Evolutionary conservation across 2,797 vertebrate species (phyloP).

Genomic region (Gymnodraco acuticeps): DNA sequence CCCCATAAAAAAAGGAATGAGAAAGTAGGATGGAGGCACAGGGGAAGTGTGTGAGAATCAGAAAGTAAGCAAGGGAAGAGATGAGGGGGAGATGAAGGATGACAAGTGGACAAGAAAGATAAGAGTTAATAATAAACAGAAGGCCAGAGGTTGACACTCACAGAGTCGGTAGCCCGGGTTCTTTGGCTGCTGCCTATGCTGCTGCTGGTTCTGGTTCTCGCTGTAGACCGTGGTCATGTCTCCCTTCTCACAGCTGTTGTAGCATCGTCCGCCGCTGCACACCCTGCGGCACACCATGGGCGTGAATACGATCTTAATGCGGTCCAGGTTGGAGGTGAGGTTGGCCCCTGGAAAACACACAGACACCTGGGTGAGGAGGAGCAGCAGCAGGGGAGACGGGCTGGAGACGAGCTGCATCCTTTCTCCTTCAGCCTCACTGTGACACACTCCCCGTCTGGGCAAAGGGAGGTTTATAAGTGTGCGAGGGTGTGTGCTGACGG

Average conservation of each 20-base stretch:
- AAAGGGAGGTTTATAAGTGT: constrained; percentile 81
- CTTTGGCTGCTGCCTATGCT: constrained; percentile 85
- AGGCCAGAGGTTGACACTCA: constrained; percentile 82
- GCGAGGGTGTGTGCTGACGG: constrained; percentile 77
- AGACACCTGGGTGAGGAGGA: constrained; percentile 78
- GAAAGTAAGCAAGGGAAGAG: constrained; percentile 32
- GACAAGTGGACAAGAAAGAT: constrained; percentile 12
- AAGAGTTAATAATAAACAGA: constrained; percentile 21
- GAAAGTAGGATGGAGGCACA: constrained; percentile 48
- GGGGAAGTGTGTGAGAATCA: constrained; percentile 43
- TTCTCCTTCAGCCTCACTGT: constrained; percentile 65
- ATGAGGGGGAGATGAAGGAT: constrained; percentile 23
- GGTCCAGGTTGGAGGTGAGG: constrained; percentile 92
- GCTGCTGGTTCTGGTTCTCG: constrained; percentile 87
- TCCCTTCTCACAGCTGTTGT: constrained; percentile 93
- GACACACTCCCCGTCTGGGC: constrained; percentile 74
- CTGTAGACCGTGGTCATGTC: constrained; percentile 95
- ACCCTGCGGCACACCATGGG: constrained; percentile 93
- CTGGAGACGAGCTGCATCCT: constrained; percentile 79
- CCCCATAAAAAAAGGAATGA: constrained; percentile 58
- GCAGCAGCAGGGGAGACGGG: constrained; percentile 69
- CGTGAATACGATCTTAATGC: constrained; percentile 97
- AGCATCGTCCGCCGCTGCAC: constrained; percentile 88
- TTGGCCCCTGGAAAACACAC: constrained; percentile 89
- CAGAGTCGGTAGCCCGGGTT: constrained; percentile 94